Evolutionary conservation across 1,140 invertebrate genomes (phyloP).

Genomic region (Caenorhabditis inopinata): DNA sequence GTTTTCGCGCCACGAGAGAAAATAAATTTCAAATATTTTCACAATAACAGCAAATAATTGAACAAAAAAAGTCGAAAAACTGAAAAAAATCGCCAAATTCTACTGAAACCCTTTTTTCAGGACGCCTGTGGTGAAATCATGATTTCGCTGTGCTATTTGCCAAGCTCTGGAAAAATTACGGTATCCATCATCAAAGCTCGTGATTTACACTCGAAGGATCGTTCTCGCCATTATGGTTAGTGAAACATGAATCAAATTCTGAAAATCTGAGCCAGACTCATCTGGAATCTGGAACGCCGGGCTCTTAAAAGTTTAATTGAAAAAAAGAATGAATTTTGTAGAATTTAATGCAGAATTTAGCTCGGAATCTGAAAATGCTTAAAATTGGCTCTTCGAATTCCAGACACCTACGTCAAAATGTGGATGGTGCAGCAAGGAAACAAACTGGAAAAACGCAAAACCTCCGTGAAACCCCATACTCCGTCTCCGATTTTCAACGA

Average conservation of each 20-base stretch:
- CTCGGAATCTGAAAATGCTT: neutral
- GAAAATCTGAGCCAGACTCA: too few species aligned
- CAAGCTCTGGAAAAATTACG: constrained; percentile 77
- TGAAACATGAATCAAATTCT: neutral
- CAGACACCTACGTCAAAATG: constrained; percentile 93
- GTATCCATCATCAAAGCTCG: constrained; percentile 73
- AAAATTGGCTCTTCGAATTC: neutral
- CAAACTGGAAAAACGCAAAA: constrained; percentile 89
- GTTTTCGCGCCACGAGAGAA: too few species aligned
- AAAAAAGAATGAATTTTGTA: too few species aligned
- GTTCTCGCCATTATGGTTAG: constrained; percentile 68
- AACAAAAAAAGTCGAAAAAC: too few species aligned
- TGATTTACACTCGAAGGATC: constrained; percentile 55
- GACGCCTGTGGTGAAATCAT: constrained; percentile 78
- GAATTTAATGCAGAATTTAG: too few species aligned
- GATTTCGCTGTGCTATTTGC: constrained; percentile 78
- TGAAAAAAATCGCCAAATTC: neutral
- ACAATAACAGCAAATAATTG: too few species aligned
- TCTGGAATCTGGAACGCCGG: too few species aligned
- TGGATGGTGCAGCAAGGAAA: constrained; percentile 93
- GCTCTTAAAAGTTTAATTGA: too few species aligned
- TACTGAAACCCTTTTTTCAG: neutral
- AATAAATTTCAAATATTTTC: too few species aligned
- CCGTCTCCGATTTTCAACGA: constrained; percentile 90
- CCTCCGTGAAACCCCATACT: constrained; percentile 89